Base-by-base conservation (phyloP, 2,888 invertebrate species). In the Eubasilissa splendida region DNA sequence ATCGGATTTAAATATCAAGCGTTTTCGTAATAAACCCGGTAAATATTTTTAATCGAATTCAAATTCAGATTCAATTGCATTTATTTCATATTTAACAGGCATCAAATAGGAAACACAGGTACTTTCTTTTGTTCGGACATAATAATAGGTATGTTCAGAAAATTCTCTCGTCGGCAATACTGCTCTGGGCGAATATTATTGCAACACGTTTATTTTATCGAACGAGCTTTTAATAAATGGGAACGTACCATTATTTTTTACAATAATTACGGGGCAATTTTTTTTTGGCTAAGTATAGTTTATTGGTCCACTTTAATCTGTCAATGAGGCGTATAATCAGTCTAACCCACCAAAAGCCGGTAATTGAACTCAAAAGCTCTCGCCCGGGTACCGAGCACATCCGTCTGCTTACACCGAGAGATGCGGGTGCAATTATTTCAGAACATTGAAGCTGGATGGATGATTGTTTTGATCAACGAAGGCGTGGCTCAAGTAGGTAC, bases 351-450 rank as follows among this genome's bases (percentile, higher is more conserved):
- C 54, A 56, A 71, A 54, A 22, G 11, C 60, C 52, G n/a, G 50
- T 77, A 77, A 77, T 77, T 77, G 77, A 77, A 71, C 59, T 59
- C 59, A 14, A 74, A 60, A 54, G 56, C 71, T 74, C 74, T 42
- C 22, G 74, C 22, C 74, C 50, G 59, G 33, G 74, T 33, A 50
- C 74, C 56, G 10, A 76, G 22, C 31, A 54, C 31, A 65, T 53
- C 65, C 76, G 76, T 76, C 63, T 50, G 52, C 53, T 31, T 14
- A 54, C 66, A 56, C 60, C n/a, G 31, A 56, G 22, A 33, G 75
- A 81, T 82, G 82, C 82, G 82, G 82, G 82, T 68, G 79, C 82
- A 82, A 82, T 82, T 22, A 22, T 22, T 81, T 79, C 71, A 50
- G 79, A 73, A 73, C 80, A 80, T 80, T 80, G 77, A 76, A 76